Evolutionary conservation across 2,888 invertebrate genomes (phyloP), one percentile per base, ranked within the genome.

Genomic region (Cerastis leucographa): DNA sequence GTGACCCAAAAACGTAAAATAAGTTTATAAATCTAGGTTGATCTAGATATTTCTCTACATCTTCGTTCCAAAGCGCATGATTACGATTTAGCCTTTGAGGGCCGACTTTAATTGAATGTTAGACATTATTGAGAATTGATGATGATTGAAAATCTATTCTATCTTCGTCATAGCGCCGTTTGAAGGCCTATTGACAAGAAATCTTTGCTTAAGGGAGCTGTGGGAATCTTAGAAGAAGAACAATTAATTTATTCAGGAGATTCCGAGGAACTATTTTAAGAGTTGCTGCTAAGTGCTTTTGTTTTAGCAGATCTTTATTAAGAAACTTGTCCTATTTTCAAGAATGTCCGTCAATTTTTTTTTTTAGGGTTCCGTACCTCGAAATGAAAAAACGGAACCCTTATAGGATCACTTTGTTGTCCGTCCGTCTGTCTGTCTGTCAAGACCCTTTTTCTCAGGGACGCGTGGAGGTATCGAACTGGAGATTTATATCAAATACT

Each of bases 81-180:
- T 83, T 80, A 83, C 74, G 54, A 64, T 66, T 75, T 76, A 73
- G 66, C 84, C 84, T 86, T 87, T 83, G 84, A 77, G 67, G 25
- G 54, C 64, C 12, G 56, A 44, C 68, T 70, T 71, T 85, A 77
- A 88, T 87, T 88, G 84, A 83, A 84, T 77, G 86, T 86, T 76
- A 77, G 78, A 76, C 83, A 88, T 86, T 83, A 88, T 86, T 86
- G 71, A 66, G 80, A 83, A 75, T 72, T 80, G 69, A 86, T 87
- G 77, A 83, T 80, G 84, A 86, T 88, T 84, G 87, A 74, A 86
- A 80, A 83, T 86, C 84, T 84, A 84, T 86, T 84, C 70, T 73
- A 72, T 83, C 84, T 67, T 70, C 64, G 64, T 75, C 84, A 56
- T 78, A 69, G 70, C 42, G 22, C 19, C 59, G 67, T 54, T 76